Evolutionary conservation across 2,888 invertebrate species (phyloP), one percentile per base, ranked within the genome.

Genomic region (Acanthosoma haemorrhoidale): DNA sequence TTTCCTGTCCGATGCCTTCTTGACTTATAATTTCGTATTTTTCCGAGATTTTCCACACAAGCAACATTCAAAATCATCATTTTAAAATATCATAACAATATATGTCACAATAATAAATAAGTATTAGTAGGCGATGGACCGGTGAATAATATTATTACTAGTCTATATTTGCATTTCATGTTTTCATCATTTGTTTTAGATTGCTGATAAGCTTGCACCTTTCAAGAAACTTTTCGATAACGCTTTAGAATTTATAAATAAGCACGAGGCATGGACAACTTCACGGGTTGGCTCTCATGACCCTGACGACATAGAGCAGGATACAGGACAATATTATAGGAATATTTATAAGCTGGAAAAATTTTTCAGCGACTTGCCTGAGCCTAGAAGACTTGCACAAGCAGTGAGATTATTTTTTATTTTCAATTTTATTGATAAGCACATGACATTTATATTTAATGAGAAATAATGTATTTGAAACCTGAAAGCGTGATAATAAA

Each of bases 331-430:
- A 74, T 82, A 84, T 75, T 88, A 87, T 80, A 85, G 94, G 74
- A 87, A 88, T 64, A 86, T 96, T 41, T 91, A 89, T 77, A 96
- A 94, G 79, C 80, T 96, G 75, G 96, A 96, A 78, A 95, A 94
- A 78, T 84, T 85, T 21, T 95, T 96, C 80, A 83, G 86, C 73
- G 91, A 92, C 31, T 83, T 84, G 71, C 92, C 93, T 0, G 85
- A 86, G 0, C 88, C 93, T 0, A 85, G 84, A 78, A 86, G 86
- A 72, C 85, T 96, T 32, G 91, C 93, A 1, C 80, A 82, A 67
- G 84, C 83, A 74, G 85, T 88, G 78, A 77, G 77, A 73, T 73
- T n/a, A 60, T 41, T 15, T 34, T 38, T 41, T 2, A 15, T 13
- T 15, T 21, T 51, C 13, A 25, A 9, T 51, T n/a, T 51, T 51